These are phyloP conservation scores for Dexiosoma caninum DNA, from an alignment of 2,888 invertebrate genomes.

Conservation along the genomic window DNA sequence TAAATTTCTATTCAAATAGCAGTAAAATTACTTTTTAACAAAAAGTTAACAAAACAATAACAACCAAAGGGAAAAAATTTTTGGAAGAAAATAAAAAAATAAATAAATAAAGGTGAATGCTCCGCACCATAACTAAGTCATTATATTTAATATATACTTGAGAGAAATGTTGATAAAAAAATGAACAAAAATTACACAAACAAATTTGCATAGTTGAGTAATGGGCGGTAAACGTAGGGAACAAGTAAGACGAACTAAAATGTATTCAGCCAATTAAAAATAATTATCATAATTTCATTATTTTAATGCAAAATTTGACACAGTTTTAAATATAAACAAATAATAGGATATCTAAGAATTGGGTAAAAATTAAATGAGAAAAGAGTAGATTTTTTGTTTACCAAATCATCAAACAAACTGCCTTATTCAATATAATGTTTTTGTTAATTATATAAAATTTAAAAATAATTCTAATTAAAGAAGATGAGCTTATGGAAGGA, in stretches of 20 bases:
- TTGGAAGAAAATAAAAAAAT: not conserved
- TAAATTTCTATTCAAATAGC: not conserved
- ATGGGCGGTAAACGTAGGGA: not conserved
- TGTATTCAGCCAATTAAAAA: not conserved
- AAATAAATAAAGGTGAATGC: constrained; percentile 31
- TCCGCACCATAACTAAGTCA: constrained; percentile 26
- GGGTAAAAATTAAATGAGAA: not conserved
- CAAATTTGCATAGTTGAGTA: constrained; percentile 19
- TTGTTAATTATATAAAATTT: not conserved
- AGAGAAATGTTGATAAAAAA: constrained; percentile 30
- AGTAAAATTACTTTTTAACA: too few species aligned
- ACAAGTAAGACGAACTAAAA: constrained; percentile 7
- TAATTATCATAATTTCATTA: not conserved
- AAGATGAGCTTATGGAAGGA: constrained; percentile 42
- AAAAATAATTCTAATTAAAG: constrained; percentile 35
- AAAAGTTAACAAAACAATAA: too few species aligned
- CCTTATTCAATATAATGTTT: not conserved
- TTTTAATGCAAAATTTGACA: constrained; percentile 28
- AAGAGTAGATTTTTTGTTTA: not conserved
- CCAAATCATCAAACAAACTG: not conserved
- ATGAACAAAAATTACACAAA: constrained; percentile 50
- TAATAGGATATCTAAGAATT: too few species aligned
- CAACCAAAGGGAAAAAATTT: too few species aligned
- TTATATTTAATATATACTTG: constrained; percentile 16
- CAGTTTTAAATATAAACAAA: too few species aligned